Evolutionary conservation across 2,113 vertebrate species (phyloP).

Genomic region (Bothrops jararaca): DNA sequence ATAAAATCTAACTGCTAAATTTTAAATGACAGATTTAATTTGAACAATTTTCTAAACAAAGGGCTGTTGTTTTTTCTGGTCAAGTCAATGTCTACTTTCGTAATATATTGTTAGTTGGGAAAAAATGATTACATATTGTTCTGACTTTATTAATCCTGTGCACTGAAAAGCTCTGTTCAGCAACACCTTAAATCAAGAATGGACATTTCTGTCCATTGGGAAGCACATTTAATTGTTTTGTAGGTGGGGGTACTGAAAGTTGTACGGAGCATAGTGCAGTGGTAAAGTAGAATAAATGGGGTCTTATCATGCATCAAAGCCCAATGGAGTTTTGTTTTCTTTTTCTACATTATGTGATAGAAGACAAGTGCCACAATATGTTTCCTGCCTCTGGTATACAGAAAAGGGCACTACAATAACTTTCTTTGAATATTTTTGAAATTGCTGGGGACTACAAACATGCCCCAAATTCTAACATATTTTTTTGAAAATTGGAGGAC

Average conservation of each 20-base stretch:
- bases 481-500: not conserved
- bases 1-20: not conserved
- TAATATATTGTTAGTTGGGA: not conserved
- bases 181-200: not conserved
- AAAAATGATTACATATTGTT: not conserved
- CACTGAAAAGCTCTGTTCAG: not conserved
- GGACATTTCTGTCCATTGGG: not conserved
- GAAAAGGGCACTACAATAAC: not conserved
- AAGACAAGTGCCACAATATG: not conserved
- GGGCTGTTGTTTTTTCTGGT: not conserved
- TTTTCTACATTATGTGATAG: not conserved
- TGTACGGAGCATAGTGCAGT: not conserved
- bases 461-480: not conserved
- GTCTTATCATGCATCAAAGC: not conserved
- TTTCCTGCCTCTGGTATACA: not conserved
- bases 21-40: not conserved
- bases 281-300: not conserved
- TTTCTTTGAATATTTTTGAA: not conserved
- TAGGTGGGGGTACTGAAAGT: not conserved
- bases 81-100: not conserved
- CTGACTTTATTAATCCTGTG: not conserved
- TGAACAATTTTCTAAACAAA: not conserved
- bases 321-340: not conserved
- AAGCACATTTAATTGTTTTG: not conserved
- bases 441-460: not conserved